Percentiles rank a stretch among this genome's conserved stretches.
Conservation (phyloP, 2,888 invertebrate species). For the Sisyra nigra region DNA sequence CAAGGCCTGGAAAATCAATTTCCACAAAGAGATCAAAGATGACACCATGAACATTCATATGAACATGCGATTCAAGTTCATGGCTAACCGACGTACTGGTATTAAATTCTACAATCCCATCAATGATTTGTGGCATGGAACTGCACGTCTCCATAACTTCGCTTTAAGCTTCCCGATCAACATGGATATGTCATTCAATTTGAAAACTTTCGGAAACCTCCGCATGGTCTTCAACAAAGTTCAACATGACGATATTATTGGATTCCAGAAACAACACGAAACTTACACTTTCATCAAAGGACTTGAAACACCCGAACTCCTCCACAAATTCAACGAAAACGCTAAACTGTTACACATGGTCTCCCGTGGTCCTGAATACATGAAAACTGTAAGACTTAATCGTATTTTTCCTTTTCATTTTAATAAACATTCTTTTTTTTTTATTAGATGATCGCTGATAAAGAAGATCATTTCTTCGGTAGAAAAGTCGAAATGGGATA, state of each 20-base stretch:
- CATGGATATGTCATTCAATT: slow-evolving; percentile 18
- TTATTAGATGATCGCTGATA: neutral
- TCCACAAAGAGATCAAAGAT: neutral
- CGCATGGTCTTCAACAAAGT: slow-evolving; percentile 18
- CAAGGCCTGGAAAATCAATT: neutral
- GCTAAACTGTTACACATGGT: neutral
- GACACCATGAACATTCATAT: neutral
- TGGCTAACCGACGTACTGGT: slow-evolving; percentile 18
- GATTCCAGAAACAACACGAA: slow-evolving; percentile 19
- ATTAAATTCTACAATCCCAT: slow-evolving; percentile 28
- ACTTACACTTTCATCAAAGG: slow-evolving; percentile 11
- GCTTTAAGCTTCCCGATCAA: slow-evolving; percentile 21
- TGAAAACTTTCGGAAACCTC: slow-evolving; percentile 18
- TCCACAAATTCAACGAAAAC: neutral
- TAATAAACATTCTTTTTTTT: neutral
- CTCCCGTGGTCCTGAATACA: neutral
- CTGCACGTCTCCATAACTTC: slow-evolving; percentile 18
- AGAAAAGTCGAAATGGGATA: neutral
- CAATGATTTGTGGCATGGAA: slow-evolving; percentile 26
- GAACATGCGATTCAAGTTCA: slow-evolving; percentile 10
- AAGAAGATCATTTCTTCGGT: neutral
- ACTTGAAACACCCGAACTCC: neutral
- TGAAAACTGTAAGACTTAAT: neutral
- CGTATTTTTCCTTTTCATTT: neutral
- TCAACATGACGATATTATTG: slow-evolving; percentile 16